Evolutionary conservation across 2,797 vertebrate genomes (phyloP), one percentile per base, ranked within the genome.

Genomic region (Sebastes variabilis): DNA sequence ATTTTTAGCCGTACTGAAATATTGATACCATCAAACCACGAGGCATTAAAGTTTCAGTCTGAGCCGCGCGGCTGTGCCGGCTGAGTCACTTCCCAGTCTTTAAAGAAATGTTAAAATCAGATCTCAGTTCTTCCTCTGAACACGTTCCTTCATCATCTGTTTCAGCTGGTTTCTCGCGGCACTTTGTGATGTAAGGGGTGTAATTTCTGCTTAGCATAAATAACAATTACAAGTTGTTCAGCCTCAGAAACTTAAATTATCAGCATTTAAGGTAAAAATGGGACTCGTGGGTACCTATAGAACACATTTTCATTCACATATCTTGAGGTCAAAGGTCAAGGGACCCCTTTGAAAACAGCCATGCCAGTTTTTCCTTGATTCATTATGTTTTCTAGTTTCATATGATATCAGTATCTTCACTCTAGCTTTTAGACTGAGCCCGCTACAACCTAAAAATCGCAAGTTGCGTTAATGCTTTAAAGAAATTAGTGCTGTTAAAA

Each of bases 1-100:
- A 88, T 90, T 90, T 92, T 91, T 89, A 91, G 85, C 88, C 20
- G 22, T 18, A 8, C 72, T 92, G 71, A 75, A 91, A 83, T 91
- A 91, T 90, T 94, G 62, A 91, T 90, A 38, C 8, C 29, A 18
- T 82, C 79, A 81, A 83, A 76, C 42, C 42, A 46, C 42, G 14
- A 46, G 42, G 42, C 78, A 90, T 90, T 78, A 86, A 87, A 88
- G 70, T 87, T 89, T 92, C 77, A 85, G 52, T 77, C 65, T 25
- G 32, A 29, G 65, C 49, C 36, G 68, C 52, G 8, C 4, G 14
- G 22, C 70, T 64, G 59, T 68, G 36, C 5, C 0, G 36, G 36
- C 6, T 8, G 46, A 71, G 32, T 64, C n/a, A 3, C 3, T 24
- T 65, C 27, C 0, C 38, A 0, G 18, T 64, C 30, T 72, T 36